Conservation (phyloP, 1,140 invertebrate species). For the Hylyphantes graminicola region DNA sequence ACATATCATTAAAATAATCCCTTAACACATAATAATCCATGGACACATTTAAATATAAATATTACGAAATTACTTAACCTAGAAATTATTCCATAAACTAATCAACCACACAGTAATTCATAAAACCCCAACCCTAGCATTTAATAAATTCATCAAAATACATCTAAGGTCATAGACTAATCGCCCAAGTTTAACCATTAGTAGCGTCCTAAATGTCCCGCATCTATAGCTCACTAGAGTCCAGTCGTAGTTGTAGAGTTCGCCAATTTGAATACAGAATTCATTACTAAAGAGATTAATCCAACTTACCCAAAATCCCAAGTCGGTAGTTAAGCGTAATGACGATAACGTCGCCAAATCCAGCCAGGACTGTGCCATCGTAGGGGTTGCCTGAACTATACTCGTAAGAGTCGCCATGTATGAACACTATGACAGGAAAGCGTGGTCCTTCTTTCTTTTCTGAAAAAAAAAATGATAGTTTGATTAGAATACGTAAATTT, state of each 20-base stretch:
- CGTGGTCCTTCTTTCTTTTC: conserved; percentile 16
- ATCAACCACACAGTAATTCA: too few species aligned
- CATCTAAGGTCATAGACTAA: too few species aligned
- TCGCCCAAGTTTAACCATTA: too few species aligned
- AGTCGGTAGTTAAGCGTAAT: conserved; percentile 90
- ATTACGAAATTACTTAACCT: too few species aligned
- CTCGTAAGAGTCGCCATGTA: conserved; percentile 87
- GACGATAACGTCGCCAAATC: conserved; percentile 88
- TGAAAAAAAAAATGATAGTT: conserved; percentile 20
- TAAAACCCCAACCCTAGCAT: too few species aligned
- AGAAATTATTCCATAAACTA: too few species aligned
- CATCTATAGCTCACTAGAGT: neutral
- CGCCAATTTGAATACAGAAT: conserved; percentile 20
- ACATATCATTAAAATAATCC: too few species aligned
- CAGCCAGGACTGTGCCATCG: conserved; percentile 87
- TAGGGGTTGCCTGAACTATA: conserved; percentile 87
- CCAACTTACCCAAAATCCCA: conserved; percentile 80
- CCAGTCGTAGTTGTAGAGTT: neutral
- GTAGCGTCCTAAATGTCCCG: neutral
- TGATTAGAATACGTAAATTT: too few species aligned
- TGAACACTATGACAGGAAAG: conserved; percentile 72
- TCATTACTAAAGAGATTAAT: neutral
- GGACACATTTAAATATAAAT: too few species aligned
- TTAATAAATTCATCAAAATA: too few species aligned
- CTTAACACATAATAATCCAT: too few species aligned